These are phyloP conservation scores for Acrocephalus scirpaceus DNA, from an alignment of 2,797 vertebrate species.

Conservation along the genomic window DNA sequence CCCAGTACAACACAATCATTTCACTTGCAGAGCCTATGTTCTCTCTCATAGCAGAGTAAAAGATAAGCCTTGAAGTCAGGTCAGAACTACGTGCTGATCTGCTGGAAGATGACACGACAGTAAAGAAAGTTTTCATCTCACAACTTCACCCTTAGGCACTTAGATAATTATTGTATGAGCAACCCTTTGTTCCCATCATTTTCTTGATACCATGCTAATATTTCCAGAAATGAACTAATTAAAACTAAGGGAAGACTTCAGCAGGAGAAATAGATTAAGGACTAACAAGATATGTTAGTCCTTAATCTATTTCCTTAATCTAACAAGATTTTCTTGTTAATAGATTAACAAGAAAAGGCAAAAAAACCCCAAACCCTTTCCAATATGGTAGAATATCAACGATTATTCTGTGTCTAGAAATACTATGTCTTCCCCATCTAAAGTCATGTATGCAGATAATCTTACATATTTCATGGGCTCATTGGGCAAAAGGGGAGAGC, in stretches of 20 bases:
- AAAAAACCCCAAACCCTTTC: fast-evolving
- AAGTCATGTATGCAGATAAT: neutral
- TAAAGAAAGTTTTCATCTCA: neutral
- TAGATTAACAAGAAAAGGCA: neutral
- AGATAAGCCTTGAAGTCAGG: neutral
- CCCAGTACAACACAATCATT: no score
- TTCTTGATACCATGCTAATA: neutral
- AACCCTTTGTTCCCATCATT: neutral
- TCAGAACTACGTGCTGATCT: neutral
- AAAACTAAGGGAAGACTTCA: neutral
- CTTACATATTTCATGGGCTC: neutral
- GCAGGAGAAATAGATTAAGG: neutral
- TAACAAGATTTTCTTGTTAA: no score
- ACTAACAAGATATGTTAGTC: neutral
- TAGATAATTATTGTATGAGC: neutral
- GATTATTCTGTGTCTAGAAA: neutral
- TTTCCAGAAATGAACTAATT: neutral
- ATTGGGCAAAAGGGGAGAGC: neutral
- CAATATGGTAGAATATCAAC: neutral
- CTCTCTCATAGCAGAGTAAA: neutral
- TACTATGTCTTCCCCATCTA: neutral
- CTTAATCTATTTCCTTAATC: no score
- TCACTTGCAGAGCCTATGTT: neutral
- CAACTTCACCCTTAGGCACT: neutral
- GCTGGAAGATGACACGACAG: neutral